These are phyloP conservation scores for Gandaritis pyraliata DNA, from an alignment of 2,888 invertebrate species.

Conservation along the genomic window DNA sequence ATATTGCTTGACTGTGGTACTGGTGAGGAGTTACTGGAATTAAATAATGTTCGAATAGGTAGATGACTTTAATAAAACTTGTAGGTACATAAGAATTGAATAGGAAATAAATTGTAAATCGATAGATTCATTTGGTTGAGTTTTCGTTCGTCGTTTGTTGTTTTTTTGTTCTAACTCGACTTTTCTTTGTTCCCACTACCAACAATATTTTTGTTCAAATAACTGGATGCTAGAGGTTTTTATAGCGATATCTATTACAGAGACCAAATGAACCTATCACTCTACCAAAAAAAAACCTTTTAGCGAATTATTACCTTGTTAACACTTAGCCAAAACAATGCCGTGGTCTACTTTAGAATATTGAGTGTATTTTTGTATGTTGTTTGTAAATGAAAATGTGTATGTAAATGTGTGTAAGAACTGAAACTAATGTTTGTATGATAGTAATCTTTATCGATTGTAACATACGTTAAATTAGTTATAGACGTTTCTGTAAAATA, in stretches of 20 bases:
- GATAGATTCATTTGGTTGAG: slow-evolving; percentile 22
- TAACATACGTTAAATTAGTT: slow-evolving; percentile 35
- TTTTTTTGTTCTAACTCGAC: background rate
- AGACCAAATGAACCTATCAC: slow-evolving; percentile 23
- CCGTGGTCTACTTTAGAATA: slow-evolving; percentile 25
- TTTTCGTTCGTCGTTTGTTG: slow-evolving; percentile 3
- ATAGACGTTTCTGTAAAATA: slow-evolving; percentile 28
- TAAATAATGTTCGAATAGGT: slow-evolving; percentile 19
- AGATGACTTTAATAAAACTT: slow-evolving; percentile 16
- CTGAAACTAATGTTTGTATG: slow-evolving; percentile 25
- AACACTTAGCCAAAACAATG: slow-evolving; percentile 34
- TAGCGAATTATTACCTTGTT: slow-evolving; percentile 4
- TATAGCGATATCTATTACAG: slow-evolving; percentile 8
- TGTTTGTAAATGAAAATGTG: slow-evolving; percentile 55
- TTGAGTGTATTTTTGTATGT: slow-evolving; percentile 69
- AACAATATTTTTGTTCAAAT: background rate
- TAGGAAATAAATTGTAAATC: slow-evolving; percentile 2
- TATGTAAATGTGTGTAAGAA: slow-evolving; percentile 36
- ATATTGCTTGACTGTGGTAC: slow-evolving; percentile 26
- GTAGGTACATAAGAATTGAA: slow-evolving; percentile 12
- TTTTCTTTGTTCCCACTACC: background rate
- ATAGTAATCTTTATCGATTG: slow-evolving; percentile 30
- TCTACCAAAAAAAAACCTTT: slow-evolving; percentile 3
- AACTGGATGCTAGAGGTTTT: slow-evolving; percentile 13
- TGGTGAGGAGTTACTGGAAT: slow-evolving; percentile 12